Base-by-base conservation (phyloP, 1,140 invertebrate genomes). In the Apis dorsata region DNA sequence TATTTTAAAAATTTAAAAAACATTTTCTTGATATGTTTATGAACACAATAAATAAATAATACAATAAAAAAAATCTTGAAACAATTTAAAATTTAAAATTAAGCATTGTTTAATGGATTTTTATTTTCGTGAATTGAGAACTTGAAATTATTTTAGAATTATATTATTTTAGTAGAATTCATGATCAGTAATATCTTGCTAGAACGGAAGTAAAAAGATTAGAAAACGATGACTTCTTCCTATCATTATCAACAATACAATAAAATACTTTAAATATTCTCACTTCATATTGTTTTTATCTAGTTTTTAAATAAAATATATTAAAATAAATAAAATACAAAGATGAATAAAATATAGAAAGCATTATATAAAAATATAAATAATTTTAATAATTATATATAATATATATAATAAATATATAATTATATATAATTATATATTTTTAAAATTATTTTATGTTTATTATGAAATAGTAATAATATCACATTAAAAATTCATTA, bases 151-250 rank as follows among this genome's bases (percentile, higher is more conserved):
- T 44, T 44, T 11, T 59, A 65, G 13, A 79, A 60, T 78, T 60
- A 60, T 57, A 60, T 59, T 21, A 11, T 24, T 71, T 62, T 51
- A 13, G 0, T 72, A 55, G 53, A 53, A 5, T 17, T 49, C 19
- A 49, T 24, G 44, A 44, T 55, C 21, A 76, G 81, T 59, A 75
- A 81, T 85, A 85, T 85, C 84, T 84, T 21, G 53, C 1, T 63
- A 53, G 13, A 75, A 70, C 84, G 81, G 84, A 85, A 85, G 15
- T 70, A 15, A 59, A 19, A 71, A 83, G 80, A 83, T 83, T 82
- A 49, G 80, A 55, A 75, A 84, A 63, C 24, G 71, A 73, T 81
- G 79, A 53, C 44, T 71, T 85, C 34, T 82, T 81, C 13, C 71
- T 74, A 57, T n/a, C 34, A 44, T 28, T 77, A 77, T 60, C 51